phyloP scores from a whole-genome alignment of 2,113 vertebrate genomes.

The Galeopterus variegatus region DNA sequence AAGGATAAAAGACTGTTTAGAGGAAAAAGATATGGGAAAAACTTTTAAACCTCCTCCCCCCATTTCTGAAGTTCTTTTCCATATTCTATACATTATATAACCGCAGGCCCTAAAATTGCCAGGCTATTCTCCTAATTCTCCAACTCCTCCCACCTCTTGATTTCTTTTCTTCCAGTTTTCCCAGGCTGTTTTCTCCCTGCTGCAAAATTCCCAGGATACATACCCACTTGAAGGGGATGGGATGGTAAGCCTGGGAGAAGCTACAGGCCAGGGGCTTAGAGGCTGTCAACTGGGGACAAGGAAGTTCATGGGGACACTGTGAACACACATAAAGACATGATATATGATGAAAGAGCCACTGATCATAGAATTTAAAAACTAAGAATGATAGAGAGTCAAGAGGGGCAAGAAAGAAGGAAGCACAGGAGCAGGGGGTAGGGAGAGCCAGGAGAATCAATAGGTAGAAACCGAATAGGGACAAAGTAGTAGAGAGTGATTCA shows the following conservation, averaged over 20 bases:
- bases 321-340: slow-evolving; percentile 26
- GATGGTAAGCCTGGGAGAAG: slow-evolving; percentile 91
- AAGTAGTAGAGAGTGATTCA: not conserved
- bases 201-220: slow-evolving; percentile 69
- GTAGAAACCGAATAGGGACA: not conserved
- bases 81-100: not conserved
- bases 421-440: not conserved
- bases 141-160: not conserved
- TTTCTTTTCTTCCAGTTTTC: not conserved
- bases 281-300: slow-evolving; percentile 91
- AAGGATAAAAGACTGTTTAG: not conserved
- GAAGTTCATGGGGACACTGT: slow-evolving; percentile 91
- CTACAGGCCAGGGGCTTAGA: slow-evolving; percentile 90
- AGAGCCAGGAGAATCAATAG: not conserved
- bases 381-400: no score
- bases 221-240: slow-evolving; percentile 90
- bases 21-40: not conserved
- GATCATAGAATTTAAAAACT: not conserved
- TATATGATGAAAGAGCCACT: not conserved
- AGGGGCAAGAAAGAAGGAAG: not conserved
- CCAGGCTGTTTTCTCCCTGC: not conserved
- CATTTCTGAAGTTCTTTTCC: not conserved
- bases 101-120: not conserved
- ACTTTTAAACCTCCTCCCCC: not conserved
- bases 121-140: not conserved